Evolutionary conservation across 37 sponge, comb jelly and placozoan species (phyloP).

Genomic region (Dysidea cf. avara): DNA sequence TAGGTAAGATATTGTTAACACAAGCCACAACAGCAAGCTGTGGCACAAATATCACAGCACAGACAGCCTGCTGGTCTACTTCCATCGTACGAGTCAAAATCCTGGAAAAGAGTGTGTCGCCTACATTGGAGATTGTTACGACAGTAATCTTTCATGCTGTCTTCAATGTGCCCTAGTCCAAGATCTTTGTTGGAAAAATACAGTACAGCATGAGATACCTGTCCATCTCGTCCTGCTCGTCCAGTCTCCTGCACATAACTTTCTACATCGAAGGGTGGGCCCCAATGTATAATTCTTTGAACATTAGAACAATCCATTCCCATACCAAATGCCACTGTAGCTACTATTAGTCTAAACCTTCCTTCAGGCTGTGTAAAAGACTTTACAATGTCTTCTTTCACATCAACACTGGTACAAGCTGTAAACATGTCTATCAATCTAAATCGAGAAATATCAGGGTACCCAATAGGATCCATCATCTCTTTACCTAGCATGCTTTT

Average conservation of each 20-base stretch:
- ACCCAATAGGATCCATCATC: slow-evolving; percentile 16
- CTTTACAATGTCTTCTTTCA: slow-evolving; percentile 19
- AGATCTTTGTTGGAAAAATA: neutral
- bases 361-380: slow-evolving; percentile 26
- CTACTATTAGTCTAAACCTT: slow-evolving; percentile 27
- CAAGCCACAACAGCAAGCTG: too few relatives aligned
- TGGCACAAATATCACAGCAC: too few relatives aligned
- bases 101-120: too few relatives aligned
- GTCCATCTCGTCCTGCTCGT: slow-evolving; percentile 47
- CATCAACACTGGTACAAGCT: slow-evolving; percentile 15
- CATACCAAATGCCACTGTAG: slow-evolving; percentile 63
- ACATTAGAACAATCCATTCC: slow-evolving; percentile 50
- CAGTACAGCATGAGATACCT: slow-evolving; percentile 14
- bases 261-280: slow-evolving; percentile 39
- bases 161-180: neutral
- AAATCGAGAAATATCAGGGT: slow-evolving; percentile 8
- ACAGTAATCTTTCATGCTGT: too few relatives aligned
- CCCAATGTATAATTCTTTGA: slow-evolving; percentile 43
- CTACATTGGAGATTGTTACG: too few relatives aligned
- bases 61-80: too few relatives aligned
- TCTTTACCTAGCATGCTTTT: neutral
- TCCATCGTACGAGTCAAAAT: too few relatives aligned
- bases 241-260: slow-evolving; percentile 57
- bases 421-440: slow-evolving; percentile 43
- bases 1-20: too few relatives aligned